Conservation (phyloP, 2,113 vertebrate genomes). For the Halcyon senegalensis region DNA sequence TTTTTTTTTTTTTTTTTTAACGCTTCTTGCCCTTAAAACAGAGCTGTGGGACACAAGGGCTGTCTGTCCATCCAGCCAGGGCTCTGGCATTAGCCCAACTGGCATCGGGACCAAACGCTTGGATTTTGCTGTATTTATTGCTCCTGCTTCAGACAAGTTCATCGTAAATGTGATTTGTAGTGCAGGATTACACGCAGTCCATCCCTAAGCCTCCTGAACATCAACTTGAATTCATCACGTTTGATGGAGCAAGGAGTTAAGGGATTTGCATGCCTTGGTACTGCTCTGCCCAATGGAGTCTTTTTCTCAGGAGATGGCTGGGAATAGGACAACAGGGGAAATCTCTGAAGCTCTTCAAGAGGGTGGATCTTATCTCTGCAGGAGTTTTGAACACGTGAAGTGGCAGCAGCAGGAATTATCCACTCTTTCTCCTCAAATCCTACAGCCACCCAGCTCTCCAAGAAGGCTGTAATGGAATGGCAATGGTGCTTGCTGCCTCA, state of each 20-base stretch:
- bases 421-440: background rate
- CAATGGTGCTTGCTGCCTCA: accelerated
- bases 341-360: background rate
- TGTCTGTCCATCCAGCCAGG: background rate
- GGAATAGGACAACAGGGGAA: background rate
- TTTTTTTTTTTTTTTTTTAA: background rate
- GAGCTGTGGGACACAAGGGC: background rate
- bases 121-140: conserved; percentile 23
- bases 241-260: conserved; percentile 47
- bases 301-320: background rate
- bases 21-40: background rate
- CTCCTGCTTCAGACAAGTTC: conserved; percentile 40
- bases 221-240: conserved; percentile 50
- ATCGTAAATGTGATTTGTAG: conserved; percentile 40
- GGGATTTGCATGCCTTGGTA: conserved; percentile 38
- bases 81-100: background rate
- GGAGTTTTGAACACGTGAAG: background rate
- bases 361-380: background rate
- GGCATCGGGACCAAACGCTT: background rate
- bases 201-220: conserved; percentile 52
- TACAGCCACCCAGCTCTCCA: background rate
- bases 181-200: conserved; percentile 21
- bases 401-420: background rate
- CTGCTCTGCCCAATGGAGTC: background rate
- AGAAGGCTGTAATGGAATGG: background rate